These are phyloP conservation scores for Dastarcus helophoroides DNA, from an alignment of 2,888 invertebrate genomes.

Conservation along the genomic window DNA sequence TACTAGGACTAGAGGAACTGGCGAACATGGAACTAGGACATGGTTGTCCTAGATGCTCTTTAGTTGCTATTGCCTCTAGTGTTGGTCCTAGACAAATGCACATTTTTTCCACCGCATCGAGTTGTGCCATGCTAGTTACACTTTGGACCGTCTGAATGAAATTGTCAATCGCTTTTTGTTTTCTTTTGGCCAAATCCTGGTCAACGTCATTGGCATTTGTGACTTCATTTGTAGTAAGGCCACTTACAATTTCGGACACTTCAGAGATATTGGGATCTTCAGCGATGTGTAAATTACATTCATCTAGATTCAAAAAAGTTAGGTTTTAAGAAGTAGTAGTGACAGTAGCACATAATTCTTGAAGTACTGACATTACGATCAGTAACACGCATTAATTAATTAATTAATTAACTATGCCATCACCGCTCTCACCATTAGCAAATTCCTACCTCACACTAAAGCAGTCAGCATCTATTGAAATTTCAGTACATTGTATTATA, in stretches of 20 bases:
- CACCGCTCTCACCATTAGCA: too few relatives aligned
- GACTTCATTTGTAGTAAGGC: conserved; percentile 4
- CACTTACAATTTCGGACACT: conserved; percentile 4
- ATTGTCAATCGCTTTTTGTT: too few relatives aligned
- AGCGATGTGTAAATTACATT: conserved; percentile 3
- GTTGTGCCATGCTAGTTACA: too few relatives aligned
- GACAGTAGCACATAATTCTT: not conserved
- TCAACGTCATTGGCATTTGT: conserved; percentile 4
- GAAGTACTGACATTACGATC: not conserved
- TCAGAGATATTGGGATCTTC: conserved; percentile 4
- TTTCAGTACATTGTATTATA: too few relatives aligned
- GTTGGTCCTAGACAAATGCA: too few relatives aligned
- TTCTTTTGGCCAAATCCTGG: conserved; percentile 2
- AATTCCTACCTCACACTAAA: too few relatives aligned
- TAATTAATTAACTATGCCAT: too few relatives aligned
- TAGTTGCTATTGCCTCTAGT: conserved; percentile 6
- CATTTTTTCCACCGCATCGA: too few relatives aligned
- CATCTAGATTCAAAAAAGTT: conserved; percentile 6
- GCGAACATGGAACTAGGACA: too few relatives aligned
- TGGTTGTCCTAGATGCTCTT: conserved; percentile 4
- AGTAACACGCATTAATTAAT: too few relatives aligned
- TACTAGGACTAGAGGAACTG: not conserved
- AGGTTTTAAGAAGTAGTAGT: conserved; percentile 2
- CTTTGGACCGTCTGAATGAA: too few relatives aligned
- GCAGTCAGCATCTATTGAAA: too few relatives aligned